phyloP scores from a whole-genome alignment of 2,113 vertebrate species.

The Astur gentilis region DNA sequence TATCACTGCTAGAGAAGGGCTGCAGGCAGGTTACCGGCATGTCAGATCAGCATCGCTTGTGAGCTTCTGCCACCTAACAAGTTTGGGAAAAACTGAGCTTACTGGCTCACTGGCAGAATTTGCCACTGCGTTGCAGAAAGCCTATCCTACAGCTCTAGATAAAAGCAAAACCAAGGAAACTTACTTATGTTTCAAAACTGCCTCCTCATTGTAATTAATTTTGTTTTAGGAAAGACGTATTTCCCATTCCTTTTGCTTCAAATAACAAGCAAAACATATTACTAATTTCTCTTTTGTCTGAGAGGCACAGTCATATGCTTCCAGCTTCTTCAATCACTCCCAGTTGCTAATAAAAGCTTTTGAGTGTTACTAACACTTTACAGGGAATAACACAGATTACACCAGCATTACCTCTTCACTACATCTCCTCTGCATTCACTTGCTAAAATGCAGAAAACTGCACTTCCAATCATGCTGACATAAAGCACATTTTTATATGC shows the following conservation, averaged over 20 bases:
- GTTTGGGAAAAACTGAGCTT: constrained; percentile 11
- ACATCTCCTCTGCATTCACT: background rate
- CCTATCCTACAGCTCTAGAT: background rate
- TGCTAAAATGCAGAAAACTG: background rate
- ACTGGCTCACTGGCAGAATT: background rate
- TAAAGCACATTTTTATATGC: background rate
- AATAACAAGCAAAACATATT: background rate
- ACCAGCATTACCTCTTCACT: background rate
- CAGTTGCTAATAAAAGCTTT: background rate
- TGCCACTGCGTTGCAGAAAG: background rate
- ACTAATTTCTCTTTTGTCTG: background rate
- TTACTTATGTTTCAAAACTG: background rate
- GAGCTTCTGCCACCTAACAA: constrained; percentile 25
- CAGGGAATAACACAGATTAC: background rate
- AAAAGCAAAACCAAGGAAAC: background rate
- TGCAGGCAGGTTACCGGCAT: background rate
- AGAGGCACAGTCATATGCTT: background rate
- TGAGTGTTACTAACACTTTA: background rate
- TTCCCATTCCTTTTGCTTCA: background rate
- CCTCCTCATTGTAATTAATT: background rate
- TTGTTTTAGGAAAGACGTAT: background rate
- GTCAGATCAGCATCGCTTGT: background rate
- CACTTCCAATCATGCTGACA: background rate
- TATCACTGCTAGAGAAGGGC: background rate
- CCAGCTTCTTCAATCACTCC: background rate